Conservation (phyloP, 2,113 vertebrate species). For the Centropristis striata region DNA sequence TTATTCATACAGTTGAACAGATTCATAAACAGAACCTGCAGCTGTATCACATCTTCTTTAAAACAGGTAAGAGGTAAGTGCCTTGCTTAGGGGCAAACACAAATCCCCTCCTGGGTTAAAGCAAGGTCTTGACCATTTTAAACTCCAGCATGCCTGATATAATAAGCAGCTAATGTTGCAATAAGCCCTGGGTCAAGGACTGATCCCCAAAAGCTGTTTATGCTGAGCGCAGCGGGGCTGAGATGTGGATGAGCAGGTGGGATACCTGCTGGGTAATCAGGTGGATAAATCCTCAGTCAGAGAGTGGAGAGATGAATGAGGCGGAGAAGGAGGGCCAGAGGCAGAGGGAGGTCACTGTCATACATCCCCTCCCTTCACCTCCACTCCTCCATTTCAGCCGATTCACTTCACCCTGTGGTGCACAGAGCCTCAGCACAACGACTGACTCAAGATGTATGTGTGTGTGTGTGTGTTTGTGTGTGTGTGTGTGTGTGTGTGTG, state of each 20-base stretch:
- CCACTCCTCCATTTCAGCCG: not conserved
- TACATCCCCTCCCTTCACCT: constrained; percentile 14
- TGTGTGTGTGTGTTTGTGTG: not conserved
- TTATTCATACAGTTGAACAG: not conserved
- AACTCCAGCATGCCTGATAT: not conserved
- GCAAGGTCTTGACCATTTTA: not conserved
- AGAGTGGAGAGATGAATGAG: not conserved
- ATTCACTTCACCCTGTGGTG: not conserved
- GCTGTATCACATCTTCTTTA: not conserved
- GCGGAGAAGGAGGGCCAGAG: not conserved
- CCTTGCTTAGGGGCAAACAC: not conserved
- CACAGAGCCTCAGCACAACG: not conserved
- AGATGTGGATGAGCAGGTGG: constrained; percentile 10
- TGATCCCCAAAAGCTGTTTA: constrained; percentile 6
- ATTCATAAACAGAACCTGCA: not conserved
- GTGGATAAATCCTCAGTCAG: constrained; percentile 23
- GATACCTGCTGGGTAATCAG: constrained; percentile 30
- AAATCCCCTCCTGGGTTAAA: not conserved
- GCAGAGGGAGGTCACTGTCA: constrained; percentile 23
- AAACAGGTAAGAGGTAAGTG: not conserved
- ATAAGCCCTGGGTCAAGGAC: not conserved
- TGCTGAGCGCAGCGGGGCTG: not conserved
- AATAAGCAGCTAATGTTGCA: constrained; percentile 26
- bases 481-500: not conserved
- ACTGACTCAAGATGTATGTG: not conserved